Evolutionary conservation across 35 echinoderm and acorn worm species (phyloP).

Genomic region (Hemicentrotus pulcherrimus): DNA sequence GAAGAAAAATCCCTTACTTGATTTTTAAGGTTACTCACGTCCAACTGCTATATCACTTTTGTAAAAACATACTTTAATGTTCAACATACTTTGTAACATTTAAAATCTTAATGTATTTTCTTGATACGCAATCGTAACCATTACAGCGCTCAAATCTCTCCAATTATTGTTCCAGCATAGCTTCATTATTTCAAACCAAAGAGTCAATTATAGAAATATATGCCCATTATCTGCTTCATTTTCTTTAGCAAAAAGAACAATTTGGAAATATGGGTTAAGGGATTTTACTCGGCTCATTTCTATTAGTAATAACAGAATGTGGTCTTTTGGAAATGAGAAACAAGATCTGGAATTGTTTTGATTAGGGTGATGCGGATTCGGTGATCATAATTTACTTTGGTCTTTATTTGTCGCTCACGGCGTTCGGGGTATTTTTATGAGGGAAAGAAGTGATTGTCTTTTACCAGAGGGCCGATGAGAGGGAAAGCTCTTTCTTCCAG

Average conservation of each 20-base stretch:
- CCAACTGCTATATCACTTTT: background rate
- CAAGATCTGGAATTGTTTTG: background rate
- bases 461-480: background rate
- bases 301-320: conserved; percentile 20
- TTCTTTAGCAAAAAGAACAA: conserved; percentile 4
- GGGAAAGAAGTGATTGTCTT: conserved; percentile 9
- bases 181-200: conserved; percentile 13
- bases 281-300: background rate
- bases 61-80: background rate
- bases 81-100: background rate
- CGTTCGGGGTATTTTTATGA: conserved; percentile 1
- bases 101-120: background rate
- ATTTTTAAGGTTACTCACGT: background rate
- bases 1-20: background rate
- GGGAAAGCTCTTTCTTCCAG: background rate
- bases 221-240: background rate
- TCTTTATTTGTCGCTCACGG: conserved; percentile 9
- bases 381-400: conserved; percentile 13
- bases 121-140: background rate
- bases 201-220: conserved; percentile 10
- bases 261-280: conserved; percentile 3
- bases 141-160: background rate
- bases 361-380: background rate
- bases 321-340: background rate
- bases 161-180: background rate